Conservation (phyloP, 2,113 vertebrate species). For the Pogona vitticeps region DNA sequence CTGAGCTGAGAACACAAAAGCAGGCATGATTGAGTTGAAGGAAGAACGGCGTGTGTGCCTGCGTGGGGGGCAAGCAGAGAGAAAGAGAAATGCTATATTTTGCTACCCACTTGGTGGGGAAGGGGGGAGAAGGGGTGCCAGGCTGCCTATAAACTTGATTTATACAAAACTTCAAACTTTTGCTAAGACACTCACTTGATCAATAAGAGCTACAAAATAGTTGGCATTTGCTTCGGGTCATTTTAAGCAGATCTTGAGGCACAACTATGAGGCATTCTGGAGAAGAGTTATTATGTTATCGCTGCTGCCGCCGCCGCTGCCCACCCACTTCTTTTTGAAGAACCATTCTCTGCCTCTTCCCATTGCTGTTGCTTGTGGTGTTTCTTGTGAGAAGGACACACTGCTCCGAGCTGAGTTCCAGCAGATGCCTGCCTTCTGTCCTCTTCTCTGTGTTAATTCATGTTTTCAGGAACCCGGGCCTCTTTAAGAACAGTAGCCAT, state of each 20-base stretch:
- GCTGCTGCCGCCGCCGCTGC: background rate
- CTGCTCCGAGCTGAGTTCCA: no score
- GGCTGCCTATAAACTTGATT: background rate
- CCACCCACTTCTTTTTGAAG: background rate
- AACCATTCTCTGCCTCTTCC: background rate
- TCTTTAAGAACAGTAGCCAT: background rate
- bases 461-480: background rate
- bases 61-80: background rate
- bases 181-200: background rate
- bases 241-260: background rate
- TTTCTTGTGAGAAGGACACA: background rate
- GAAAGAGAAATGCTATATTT: background rate
- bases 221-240: background rate
- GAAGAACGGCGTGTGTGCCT: no score
- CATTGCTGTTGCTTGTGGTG: background rate
- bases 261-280: background rate
- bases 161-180: background rate
- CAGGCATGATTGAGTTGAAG: background rate
- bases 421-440: background rate
- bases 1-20: constrained; percentile 9
- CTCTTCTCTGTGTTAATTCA: background rate
- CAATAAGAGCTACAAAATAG: background rate
- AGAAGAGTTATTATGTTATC: background rate
- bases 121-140: no score
- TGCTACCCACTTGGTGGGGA: background rate